Percentiles rank a stretch among this genome's conserved stretches.
phyloP scores from a whole-genome alignment of 1,140 invertebrate species.

The Battus philenor region DNA sequence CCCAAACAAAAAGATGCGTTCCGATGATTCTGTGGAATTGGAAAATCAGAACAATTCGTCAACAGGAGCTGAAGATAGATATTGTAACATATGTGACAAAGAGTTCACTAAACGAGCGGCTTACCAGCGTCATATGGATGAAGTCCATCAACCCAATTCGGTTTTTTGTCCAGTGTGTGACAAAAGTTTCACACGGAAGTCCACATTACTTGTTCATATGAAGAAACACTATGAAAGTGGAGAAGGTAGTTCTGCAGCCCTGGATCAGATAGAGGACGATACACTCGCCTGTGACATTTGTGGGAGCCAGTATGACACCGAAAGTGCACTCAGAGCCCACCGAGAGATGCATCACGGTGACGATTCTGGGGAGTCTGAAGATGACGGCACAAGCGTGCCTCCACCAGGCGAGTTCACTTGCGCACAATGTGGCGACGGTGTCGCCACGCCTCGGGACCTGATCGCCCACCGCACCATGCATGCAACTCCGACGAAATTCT shows the following conservation, averaged over 20 bases:
- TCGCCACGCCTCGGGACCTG: slow-evolving; percentile 63
- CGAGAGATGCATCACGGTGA: slow-evolving; percentile 45
- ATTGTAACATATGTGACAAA: slow-evolving; percentile 78
- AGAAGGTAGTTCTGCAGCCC: slow-evolving; percentile 39
- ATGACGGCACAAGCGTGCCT: slow-evolving; percentile 35
- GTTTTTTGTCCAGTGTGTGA: slow-evolving; percentile 75
- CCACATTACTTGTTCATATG: slow-evolving; percentile 74
- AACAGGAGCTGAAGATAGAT: slow-evolving; percentile 61
- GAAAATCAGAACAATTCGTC: slow-evolving; percentile 39
- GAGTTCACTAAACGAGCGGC: slow-evolving; percentile 76
- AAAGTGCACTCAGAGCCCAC: slow-evolving; percentile 37
- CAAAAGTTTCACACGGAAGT: slow-evolving; percentile 75
- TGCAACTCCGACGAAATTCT: slow-evolving; percentile 63
- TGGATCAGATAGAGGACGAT: slow-evolving; percentile 38
- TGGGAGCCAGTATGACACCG: slow-evolving; percentile 44
- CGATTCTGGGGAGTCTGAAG: slow-evolving; percentile 53
- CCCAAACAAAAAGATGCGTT: slow-evolving; percentile 66
- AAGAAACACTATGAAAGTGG: slow-evolving; percentile 69
- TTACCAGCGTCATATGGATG: slow-evolving; percentile 77
- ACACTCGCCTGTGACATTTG: slow-evolving; percentile 48
- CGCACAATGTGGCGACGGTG: slow-evolving; percentile 63
- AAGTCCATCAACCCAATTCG: slow-evolving; percentile 59
- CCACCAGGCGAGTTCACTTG: slow-evolving; percentile 62
- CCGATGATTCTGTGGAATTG: slow-evolving; percentile 60
- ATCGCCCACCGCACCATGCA: slow-evolving; percentile 69